phyloP scores from a whole-genome alignment of 1,140 invertebrate genomes.

The Drosophila oshimai region DNA sequence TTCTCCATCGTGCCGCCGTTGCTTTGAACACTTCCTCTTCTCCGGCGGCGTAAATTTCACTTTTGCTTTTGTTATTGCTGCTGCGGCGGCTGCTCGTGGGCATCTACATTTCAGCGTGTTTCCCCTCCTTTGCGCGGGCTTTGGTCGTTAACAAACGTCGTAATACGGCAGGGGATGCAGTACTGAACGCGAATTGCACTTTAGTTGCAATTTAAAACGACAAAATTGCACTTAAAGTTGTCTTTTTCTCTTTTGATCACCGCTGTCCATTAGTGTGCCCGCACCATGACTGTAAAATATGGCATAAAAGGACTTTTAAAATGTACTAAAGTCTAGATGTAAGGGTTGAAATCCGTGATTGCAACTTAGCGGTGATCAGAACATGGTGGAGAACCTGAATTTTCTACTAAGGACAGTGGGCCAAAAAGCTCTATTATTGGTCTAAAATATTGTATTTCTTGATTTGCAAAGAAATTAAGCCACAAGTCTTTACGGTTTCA shows the following conservation, averaged over 20 bases:
- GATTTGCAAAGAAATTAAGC: too few species aligned
- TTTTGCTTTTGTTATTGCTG: constrained; percentile 72
- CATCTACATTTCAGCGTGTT: constrained; percentile 34
- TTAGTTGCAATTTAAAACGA: not conserved
- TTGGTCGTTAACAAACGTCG: not conserved
- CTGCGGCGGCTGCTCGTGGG: constrained; percentile 40
- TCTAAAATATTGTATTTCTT: too few species aligned
- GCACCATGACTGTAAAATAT: not conserved
- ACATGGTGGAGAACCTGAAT: not conserved
- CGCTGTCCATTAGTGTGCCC: not conserved
- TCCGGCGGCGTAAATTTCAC: constrained; percentile 54
- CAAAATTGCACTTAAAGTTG: constrained; percentile 5
- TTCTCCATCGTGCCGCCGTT: constrained; percentile 50
- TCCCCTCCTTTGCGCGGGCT: not conserved
- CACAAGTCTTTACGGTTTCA: too few species aligned
- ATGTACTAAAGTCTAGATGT: too few species aligned
- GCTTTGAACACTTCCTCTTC: constrained; percentile 17
- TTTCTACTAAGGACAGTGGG: too few species aligned
- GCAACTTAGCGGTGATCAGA: not conserved
- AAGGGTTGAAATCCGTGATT: too few species aligned
- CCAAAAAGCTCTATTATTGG: too few species aligned
- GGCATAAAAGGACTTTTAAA: too few species aligned
- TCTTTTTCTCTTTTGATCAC: constrained; percentile 11
- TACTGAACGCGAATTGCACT: not conserved
- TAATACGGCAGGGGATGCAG: not conserved